Evolutionary conservation across 2,113 vertebrate species (phyloP).

Genomic region (Larimichthys polyactis): DNA sequence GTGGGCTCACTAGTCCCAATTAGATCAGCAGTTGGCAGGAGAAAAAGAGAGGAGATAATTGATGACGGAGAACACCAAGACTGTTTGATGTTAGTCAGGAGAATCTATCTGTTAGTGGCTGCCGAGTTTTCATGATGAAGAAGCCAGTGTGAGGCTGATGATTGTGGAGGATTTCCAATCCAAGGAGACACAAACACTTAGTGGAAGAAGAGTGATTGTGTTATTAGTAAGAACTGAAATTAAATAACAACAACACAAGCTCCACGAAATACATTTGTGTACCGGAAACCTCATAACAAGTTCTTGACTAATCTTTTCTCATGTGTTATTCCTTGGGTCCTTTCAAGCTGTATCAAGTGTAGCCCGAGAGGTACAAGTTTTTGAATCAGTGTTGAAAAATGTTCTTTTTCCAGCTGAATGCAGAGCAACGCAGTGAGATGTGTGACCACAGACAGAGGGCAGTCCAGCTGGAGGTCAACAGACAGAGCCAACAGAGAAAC

Average conservation of each 20-base stretch:
- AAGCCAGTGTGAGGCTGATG: conserved; percentile 10
- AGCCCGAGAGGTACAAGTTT: background rate
- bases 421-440: conserved; percentile 88
- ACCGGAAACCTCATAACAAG: background rate
- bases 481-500: conserved; percentile 80
- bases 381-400: background rate
- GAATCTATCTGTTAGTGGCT: conserved; percentile 28
- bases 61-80: conserved; percentile 34
- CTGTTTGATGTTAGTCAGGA: conserved; percentile 42
- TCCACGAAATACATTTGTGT: background rate
- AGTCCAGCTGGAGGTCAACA: conserved; percentile 83
- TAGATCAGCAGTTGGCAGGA: conserved; percentile 49
- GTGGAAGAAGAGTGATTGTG: background rate
- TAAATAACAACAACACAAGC: background rate
- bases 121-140: conserved; percentile 38
- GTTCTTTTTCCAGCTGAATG: conserved; percentile 84
- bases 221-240: background rate
- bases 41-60: conserved; percentile 20
- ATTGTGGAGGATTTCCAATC: background rate
- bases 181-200: background rate
- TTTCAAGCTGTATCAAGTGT: background rate
- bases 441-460: conserved; percentile 87
- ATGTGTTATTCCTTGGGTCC: background rate
- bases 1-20: conserved; percentile 6
- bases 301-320: background rate